Evolutionary conservation across 2,888 invertebrate genomes (phyloP).

Genomic region (Scaeva pyrastri): DNA sequence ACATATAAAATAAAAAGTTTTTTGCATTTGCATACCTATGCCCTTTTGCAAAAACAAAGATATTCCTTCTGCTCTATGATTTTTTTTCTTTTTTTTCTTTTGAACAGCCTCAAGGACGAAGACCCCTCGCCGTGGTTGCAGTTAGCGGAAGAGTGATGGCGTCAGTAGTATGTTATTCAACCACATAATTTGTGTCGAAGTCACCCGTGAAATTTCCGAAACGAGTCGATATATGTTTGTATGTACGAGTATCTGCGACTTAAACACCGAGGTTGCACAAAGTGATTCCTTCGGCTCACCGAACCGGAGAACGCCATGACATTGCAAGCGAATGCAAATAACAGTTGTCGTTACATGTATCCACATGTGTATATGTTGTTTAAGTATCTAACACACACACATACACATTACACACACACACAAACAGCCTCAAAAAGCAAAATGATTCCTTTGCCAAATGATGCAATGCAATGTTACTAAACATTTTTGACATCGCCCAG

Average conservation of each 20-base stretch:
- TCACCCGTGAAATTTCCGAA: slow-evolving; percentile 63
- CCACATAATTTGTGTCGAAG: slow-evolving; percentile 69
- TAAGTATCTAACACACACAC: neutral
- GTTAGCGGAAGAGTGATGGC: neutral
- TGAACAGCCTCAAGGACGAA: neutral
- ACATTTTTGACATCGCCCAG: slow-evolving; percentile 68
- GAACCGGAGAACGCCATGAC: slow-evolving; percentile 51
- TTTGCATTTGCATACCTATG: neutral
- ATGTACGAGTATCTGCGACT: slow-evolving; percentile 5
- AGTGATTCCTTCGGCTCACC: slow-evolving; percentile 66
- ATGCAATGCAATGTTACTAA: slow-evolving; percentile 72
- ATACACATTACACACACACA: neutral
- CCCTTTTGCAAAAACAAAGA: neutral
- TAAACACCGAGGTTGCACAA: slow-evolving; percentile 26
- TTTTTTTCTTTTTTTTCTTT: neutral
- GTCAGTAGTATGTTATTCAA: slow-evolving; percentile 49
- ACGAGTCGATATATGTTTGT: slow-evolving; percentile 30
- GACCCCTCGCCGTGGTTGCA: neutral
- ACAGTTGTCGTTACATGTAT: neutral
- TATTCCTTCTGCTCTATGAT: neutral
- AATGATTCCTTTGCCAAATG: slow-evolving; percentile 74
- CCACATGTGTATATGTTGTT: neutral
- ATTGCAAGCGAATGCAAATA: slow-evolving; percentile 28
- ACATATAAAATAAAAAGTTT: neutral
- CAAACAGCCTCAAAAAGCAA: slow-evolving; percentile 34